Evolutionary conservation across 1,140 invertebrate species (phyloP).

Genomic region (Heliconius nattereri): DNA sequence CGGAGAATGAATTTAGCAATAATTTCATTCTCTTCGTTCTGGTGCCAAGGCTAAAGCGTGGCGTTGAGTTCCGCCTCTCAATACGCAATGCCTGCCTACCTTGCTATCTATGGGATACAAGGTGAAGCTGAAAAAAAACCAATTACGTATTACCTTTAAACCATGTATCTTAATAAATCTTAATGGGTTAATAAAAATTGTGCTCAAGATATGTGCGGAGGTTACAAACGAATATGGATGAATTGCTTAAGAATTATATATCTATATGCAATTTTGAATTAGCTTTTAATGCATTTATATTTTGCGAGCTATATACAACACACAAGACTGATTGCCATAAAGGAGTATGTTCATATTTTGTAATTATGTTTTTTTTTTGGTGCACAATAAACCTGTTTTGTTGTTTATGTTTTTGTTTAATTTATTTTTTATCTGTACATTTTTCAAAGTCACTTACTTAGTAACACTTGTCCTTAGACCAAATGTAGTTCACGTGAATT

Average conservation of each 20-base stretch:
- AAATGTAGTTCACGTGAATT: constrained; percentile 32
- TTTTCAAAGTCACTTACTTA: not conserved
- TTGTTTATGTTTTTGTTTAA: constrained; percentile 66
- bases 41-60: too few species aligned
- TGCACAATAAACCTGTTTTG: constrained; percentile 77
- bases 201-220: constrained; percentile 62
- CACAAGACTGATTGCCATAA: constrained; percentile 78
- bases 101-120: too few species aligned
- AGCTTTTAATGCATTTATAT: constrained; percentile 75
- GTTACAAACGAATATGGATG: constrained; percentile 45
- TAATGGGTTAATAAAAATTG: not conserved
- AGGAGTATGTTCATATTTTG: constrained; percentile 68
- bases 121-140: too few species aligned
- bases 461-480: constrained; percentile 7
- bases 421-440: constrained; percentile 51
- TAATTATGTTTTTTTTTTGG: constrained; percentile 71
- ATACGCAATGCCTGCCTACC: too few species aligned
- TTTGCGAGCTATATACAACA: constrained; percentile 78
- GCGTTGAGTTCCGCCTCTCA: too few species aligned
- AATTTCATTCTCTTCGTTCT: too few species aligned
- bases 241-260: constrained; percentile 41
- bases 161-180: not conserved
- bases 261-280: constrained; percentile 45
- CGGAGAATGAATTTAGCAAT: too few species aligned
- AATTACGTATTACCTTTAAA: too few species aligned